Percentiles rank a stretch among this genome's conserved stretches.
These are phyloP conservation scores for Poeciliopsis prolifica DNA, from an alignment of 2,113 vertebrate species.

Conservation along the genomic window DNA sequence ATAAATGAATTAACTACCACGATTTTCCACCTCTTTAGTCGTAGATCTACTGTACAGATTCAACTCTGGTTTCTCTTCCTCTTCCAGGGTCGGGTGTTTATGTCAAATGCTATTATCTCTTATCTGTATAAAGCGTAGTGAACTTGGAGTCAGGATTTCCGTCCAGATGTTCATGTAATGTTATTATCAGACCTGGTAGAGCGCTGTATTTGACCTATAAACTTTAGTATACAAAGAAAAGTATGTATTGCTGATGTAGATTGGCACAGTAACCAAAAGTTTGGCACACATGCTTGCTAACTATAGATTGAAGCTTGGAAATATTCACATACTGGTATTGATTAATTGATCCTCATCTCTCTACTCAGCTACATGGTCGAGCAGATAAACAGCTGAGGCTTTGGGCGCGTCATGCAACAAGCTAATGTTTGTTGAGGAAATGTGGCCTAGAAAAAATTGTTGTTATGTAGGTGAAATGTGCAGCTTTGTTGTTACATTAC, in stretches of 20 bases:
- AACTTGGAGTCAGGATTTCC: constrained; percentile 22
- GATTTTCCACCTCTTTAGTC: constrained; percentile 27
- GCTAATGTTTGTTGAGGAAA: neutral
- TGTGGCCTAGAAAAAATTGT: neutral
- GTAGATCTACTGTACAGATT: constrained; percentile 64
- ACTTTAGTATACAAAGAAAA: neutral
- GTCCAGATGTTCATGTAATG: neutral
- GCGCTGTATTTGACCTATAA: neutral
- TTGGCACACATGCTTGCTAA: neutral
- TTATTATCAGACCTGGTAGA: neutral
- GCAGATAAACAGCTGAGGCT: constrained; percentile 16
- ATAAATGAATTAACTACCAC: constrained; percentile 20
- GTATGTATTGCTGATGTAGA: constrained; percentile 7
- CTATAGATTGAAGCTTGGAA: constrained; percentile 12
- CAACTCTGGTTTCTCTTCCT: constrained; percentile 35
- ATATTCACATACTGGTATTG: constrained; percentile 18
- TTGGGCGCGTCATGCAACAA: neutral
- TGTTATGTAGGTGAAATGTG: neutral
- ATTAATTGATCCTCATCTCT: constrained; percentile 31
- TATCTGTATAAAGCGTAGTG: neutral
- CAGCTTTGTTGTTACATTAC: neutral
- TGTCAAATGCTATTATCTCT: constrained; percentile 8
- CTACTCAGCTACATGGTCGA: constrained; percentile 1
- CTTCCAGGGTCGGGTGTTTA: constrained; percentile 21
- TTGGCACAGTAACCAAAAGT: neutral